These are phyloP conservation scores for Apamea monoglypha DNA, from an alignment of 2,888 invertebrate genomes.

Conservation along the genomic window DNA sequence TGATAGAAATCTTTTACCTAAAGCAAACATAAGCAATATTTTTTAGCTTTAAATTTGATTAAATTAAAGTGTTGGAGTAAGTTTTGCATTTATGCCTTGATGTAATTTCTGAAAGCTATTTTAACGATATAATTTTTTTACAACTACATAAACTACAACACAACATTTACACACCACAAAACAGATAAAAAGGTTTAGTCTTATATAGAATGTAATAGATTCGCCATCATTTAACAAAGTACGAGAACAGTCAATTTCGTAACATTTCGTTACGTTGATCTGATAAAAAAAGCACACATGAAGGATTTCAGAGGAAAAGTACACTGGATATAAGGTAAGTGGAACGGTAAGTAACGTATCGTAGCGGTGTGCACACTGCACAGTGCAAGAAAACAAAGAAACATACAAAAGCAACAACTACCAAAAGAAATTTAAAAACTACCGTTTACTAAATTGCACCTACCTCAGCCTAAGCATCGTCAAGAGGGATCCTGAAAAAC, in stretches of 20 bases:
- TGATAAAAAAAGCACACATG: constrained; percentile 21
- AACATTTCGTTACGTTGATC: constrained; percentile 14
- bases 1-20: constrained; percentile 23
- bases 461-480: background rate
- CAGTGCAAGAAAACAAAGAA: background rate
- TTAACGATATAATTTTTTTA: background rate
- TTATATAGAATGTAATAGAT: constrained; percentile 28
- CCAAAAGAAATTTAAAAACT: background rate
- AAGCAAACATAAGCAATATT: constrained; percentile 28
- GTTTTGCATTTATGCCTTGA: constrained; percentile 23
- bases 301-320: constrained; percentile 39
- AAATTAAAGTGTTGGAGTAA: constrained; percentile 12
- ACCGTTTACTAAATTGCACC: background rate
- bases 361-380: constrained; percentile 12
- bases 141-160: constrained; percentile 28
- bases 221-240: constrained; percentile 5
- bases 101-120: constrained; percentile 16
- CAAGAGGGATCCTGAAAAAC: background rate
- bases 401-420: background rate
- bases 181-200: constrained; percentile 22
- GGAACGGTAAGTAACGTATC: constrained; percentile 54
- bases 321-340: constrained; percentile 61
- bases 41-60: constrained; percentile 23
- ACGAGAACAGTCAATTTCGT: constrained; percentile 27
- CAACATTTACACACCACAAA: constrained; percentile 43